phyloP scores from a whole-genome alignment of 2,888 invertebrate genomes.

The Polia nebulosa region DNA sequence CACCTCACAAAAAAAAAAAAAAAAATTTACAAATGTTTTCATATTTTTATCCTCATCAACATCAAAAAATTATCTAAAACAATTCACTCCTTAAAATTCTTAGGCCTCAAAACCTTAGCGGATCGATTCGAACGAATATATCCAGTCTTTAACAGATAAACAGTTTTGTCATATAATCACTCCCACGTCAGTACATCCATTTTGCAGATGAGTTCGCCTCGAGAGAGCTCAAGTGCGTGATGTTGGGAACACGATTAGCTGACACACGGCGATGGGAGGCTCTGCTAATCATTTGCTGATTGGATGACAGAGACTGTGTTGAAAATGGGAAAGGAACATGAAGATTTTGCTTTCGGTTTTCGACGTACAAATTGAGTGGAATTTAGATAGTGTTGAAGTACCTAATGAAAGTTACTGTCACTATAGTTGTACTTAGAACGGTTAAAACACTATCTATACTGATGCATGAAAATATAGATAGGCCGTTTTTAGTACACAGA shows the following conservation, averaged over 20 bases:
- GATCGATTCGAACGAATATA: neutral
- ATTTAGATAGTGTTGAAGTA: conserved; percentile 9
- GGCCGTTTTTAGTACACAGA: no score
- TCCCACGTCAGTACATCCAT: conserved; percentile 60
- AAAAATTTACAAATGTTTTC: neutral
- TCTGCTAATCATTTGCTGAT: conserved; percentile 40
- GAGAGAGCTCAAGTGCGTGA: conserved; percentile 50
- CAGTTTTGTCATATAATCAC: conserved; percentile 73
- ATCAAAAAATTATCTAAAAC: neutral
- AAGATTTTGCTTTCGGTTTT: conserved; percentile 32
- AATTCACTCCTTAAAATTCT: neutral
- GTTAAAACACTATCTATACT: neutral
- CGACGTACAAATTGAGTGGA: conserved; percentile 25
- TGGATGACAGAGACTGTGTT: conserved; percentile 21
- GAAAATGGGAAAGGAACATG: conserved; percentile 34
- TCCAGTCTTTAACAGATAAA: conserved; percentile 57
- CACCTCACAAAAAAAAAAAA: no score
- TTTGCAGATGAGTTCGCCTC: conserved; percentile 46
- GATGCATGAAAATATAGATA: neutral
- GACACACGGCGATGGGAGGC: conserved; percentile 39
- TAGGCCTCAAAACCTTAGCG: no score
- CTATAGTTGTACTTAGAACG: neutral
- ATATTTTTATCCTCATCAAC: neutral
- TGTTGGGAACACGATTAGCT: conserved; percentile 54
- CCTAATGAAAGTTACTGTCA: conserved; percentile 22